phyloP scores from a whole-genome alignment of 2,113 vertebrate genomes.

The Anas platyrhynchos region DNA sequence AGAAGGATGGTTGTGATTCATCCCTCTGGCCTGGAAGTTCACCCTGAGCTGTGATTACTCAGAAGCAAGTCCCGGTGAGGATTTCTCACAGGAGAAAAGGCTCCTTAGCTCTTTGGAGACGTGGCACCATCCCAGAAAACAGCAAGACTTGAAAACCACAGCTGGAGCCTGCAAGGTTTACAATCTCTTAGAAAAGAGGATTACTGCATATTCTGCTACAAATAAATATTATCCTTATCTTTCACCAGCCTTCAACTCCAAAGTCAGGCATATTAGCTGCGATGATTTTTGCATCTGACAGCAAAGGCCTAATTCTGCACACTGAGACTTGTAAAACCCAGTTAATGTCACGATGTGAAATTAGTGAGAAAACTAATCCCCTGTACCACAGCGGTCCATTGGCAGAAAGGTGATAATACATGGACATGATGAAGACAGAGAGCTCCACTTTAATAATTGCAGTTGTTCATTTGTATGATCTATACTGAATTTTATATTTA shows the following conservation, averaged over 20 bases:
- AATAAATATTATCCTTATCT: neutral
- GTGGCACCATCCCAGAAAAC: neutral
- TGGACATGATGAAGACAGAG: rapidly evolving
- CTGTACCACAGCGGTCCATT: neutral
- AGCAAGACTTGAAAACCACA: neutral
- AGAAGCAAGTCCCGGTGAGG: neutral
- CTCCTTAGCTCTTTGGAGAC: rapidly evolving
- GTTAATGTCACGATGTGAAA: neutral
- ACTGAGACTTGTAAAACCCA: neutral
- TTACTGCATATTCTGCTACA: neutral
- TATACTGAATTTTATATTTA: rapidly evolving
- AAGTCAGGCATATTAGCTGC: rapidly evolving
- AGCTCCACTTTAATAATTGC: rapidly evolving
- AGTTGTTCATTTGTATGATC: neutral
- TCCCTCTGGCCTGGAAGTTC: neutral
- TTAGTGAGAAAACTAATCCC: neutral
- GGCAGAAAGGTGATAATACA: neutral
- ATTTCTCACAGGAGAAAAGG: neutral
- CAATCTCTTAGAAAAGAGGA: neutral
- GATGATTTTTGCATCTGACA: neutral
- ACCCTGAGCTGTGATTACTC: neutral
- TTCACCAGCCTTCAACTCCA: neutral
- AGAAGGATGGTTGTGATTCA: neutral
- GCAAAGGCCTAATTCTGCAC: neutral
- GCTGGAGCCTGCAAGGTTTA: neutral